Conservation (phyloP, 2,888 invertebrate genomes). For the Conchocele bisecta region DNA sequence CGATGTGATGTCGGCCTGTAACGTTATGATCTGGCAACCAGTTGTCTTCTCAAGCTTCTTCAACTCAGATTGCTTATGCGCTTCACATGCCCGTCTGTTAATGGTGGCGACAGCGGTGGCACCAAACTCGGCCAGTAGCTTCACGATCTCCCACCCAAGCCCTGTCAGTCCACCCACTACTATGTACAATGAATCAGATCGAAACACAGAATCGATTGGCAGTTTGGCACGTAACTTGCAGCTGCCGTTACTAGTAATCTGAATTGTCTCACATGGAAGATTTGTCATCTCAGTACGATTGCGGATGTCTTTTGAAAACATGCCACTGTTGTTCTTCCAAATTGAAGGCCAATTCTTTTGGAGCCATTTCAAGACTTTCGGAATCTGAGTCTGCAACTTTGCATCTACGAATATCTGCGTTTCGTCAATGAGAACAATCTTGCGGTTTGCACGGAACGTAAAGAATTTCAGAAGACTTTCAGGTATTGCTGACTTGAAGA, state of each 20-base stretch:
- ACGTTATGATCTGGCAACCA: constrained; percentile 41
- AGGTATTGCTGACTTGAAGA: too few relatives aligned
- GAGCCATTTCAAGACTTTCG: too few relatives aligned
- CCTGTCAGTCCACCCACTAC: constrained; percentile 68
- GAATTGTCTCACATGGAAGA: not conserved
- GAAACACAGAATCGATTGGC: constrained; percentile 11
- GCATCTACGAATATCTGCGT: too few relatives aligned
- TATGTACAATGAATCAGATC: constrained; percentile 49
- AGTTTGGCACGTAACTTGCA: too few relatives aligned
- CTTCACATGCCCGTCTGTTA: constrained; percentile 43
- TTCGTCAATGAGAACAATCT: too few relatives aligned
- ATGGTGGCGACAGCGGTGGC: constrained; percentile 59
- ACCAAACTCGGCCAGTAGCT: constrained; percentile 55
- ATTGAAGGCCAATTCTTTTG: too few relatives aligned
- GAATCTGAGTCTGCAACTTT: too few relatives aligned
- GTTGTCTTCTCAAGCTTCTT: constrained; percentile 20
- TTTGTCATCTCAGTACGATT: not conserved
- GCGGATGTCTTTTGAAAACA: not conserved
- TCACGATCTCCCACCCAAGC: constrained; percentile 63
- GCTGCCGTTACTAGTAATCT: too few relatives aligned
- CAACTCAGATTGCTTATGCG: constrained; percentile 42
- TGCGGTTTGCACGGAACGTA: too few relatives aligned
- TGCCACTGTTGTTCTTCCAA: not conserved
- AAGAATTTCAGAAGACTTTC: too few relatives aligned
- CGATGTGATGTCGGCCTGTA: constrained; percentile 61